Evolutionary conservation across 2,113 vertebrate species (phyloP).

Genomic region (Centropus unirufus): DNA sequence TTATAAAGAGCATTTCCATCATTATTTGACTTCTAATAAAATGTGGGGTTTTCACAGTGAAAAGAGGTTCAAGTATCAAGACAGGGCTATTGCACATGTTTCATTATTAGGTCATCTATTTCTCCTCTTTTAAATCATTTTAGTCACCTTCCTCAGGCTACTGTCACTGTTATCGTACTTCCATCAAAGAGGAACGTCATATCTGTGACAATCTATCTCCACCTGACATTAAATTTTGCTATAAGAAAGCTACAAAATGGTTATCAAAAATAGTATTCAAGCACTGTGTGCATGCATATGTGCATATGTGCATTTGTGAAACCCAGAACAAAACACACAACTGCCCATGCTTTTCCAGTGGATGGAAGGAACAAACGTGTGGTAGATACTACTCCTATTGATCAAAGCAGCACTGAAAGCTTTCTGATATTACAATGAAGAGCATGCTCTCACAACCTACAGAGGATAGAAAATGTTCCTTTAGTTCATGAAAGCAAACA

Average conservation of each 20-base stretch:
- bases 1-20: not conserved
- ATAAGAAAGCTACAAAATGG: not conserved
- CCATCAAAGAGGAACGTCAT: not conserved
- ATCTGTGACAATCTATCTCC: not conserved
- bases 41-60: not conserved
- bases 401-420: not conserved
- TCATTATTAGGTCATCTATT: not conserved
- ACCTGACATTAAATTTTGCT: not conserved
- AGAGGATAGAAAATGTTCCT: not conserved
- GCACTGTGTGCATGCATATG: rapidly evolving
- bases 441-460: not conserved
- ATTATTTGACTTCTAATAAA: not conserved
- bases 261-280: not conserved
- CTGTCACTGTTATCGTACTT: not conserved
- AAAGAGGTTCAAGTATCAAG: not conserved
- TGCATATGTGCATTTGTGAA: not conserved
- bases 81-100: not conserved
- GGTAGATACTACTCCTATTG: not conserved
- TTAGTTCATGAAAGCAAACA: not conserved
- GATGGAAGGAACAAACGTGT: not conserved
- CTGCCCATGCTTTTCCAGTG: not conserved
- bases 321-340: not conserved
- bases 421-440: not conserved
- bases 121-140: not conserved
- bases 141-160: not conserved